Evolutionary conservation across 2,797 vertebrate species (phyloP), one percentile per base, ranked within the genome.

Genomic region (Limosa lapponica): DNA sequence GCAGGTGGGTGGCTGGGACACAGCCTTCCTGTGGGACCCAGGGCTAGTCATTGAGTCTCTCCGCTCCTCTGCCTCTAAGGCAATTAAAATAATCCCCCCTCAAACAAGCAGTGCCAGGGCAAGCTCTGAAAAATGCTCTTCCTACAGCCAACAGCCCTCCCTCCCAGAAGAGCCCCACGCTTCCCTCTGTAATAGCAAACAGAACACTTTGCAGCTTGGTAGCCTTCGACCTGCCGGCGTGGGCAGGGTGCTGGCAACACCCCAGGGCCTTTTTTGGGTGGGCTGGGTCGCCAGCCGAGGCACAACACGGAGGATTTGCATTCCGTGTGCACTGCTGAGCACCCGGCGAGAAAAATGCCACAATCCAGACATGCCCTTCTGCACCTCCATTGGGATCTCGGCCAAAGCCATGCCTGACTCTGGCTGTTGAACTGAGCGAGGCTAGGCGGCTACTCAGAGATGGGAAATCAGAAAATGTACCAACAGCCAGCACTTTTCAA

Each of bases 261-360:
- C 41, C 10, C 0, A 11, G 49, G 19, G n/a, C 37, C 43, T 15
- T 25, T 1, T 6, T 16, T 64, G 64, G 48, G 32, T 0, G 0
- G 11, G 20, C 36, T 58, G 51, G 8, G 19, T 22, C 65, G 55
- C n/a, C 18, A 88, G 46, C 51, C 1, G 2, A 44, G 80, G 58
- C 3, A 2, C 8, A 1, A 3, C 20, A 11, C 8, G 2, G 28
- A 48, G 52, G 52, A 24, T 39, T 66, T 1, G 0, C n/a, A 8
- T 43, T 54, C 54, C 13, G 0, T 1, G 3, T 22, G 39, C 19
- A 0, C 48, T 54, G 51, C 77, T 66, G 69, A 87, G 41, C 4
- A 0, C n/a, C 66, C 3, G 0, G 17, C 1, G 1, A 52, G 46
- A 30, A 57, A 39, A 59, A 18, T 9, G 8, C 44, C 70, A 17